Conservation (phyloP, 2,113 vertebrate species). For the Smithornis capensis region DNA sequence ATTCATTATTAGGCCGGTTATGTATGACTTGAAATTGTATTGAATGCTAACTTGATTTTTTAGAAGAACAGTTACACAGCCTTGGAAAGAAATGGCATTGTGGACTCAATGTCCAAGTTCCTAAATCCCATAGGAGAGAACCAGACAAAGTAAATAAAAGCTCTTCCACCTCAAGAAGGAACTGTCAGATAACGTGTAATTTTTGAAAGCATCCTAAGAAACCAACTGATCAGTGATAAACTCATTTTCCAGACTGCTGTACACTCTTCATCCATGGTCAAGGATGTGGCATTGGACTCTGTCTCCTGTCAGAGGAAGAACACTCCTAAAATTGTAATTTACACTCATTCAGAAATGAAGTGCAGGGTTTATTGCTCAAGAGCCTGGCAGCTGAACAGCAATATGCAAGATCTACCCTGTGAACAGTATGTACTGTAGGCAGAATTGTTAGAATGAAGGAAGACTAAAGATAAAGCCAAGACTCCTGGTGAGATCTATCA, state of each 20-base stretch:
- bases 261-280: not conserved
- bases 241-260: not conserved
- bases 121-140: not conserved
- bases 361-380: not conserved
- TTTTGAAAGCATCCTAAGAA: not conserved
- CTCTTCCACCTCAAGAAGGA: not conserved
- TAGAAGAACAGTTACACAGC: not conserved
- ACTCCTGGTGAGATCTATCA: conserved; percentile 59
- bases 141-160: not conserved
- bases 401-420: conserved; percentile 21
- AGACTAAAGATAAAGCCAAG: conserved; percentile 59
- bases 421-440: conserved; percentile 55
- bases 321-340: not conserved
- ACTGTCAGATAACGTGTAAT: not conserved
- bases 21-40: not conserved
- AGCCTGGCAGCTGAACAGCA: conserved; percentile 65
- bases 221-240: not conserved
- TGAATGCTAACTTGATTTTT: not conserved
- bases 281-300: not conserved
- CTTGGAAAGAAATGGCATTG: not conserved
- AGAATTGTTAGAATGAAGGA: conserved; percentile 51
- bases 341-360: conserved; percentile 30
- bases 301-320: not conserved
- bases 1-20: not conserved
- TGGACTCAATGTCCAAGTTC: not conserved